Evolutionary conservation across 2,888 invertebrate genomes (phyloP), one percentile per base, ranked within the genome.

Genomic region (Phania funesta): DNA sequence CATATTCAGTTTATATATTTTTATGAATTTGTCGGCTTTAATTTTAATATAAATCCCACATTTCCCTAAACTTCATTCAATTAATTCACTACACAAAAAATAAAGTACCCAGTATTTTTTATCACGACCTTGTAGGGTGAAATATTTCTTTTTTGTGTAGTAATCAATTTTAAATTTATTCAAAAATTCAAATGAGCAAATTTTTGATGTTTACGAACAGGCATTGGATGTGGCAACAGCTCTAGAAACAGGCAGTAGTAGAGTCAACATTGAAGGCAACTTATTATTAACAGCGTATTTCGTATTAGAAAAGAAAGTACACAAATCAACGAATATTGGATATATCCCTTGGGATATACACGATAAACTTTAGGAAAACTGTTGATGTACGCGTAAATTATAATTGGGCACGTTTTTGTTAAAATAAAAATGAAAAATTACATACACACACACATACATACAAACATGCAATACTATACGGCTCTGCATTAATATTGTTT

Each of bases 381-480:
- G 68, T 74, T 62, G 60, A 68, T 56, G 52, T 70, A 54, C 46
- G 77, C 52, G 64, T 48, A 38, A 54, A 56, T 67, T 62, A 68
- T 74, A 74, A 80, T 80, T 80, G 74, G 46, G 52, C 62, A 74
- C 62, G 74, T 68, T 9, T 70, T 60, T 50, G 5, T 48, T 60
- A 48, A 9, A 65, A 65, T 32, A 11, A 26, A 62, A 65, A 65
- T 32, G n/a, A 26, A 62, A 44, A 16, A 48, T 18, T 64, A n/a
- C n/a, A n/a, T 70, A 62, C 20, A 32, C 16, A 46, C 44, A 44
- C 3, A 70, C 56, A 13, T 16, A 52, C 60, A n/a, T n/a, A n/a
- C n/a, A n/a, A n/a, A n/a, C n/a, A n/a, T n/a, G n/a, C n/a, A n/a
- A 1, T 32, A 18, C 1, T 16, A 24, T 38, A 20, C 16, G 26